Percentiles rank a stretch among this genome's conserved stretches.
These are phyloP conservation scores for Potamilus streckersoni DNA, from an alignment of 1,140 invertebrate species.

Conservation along the genomic window DNA sequence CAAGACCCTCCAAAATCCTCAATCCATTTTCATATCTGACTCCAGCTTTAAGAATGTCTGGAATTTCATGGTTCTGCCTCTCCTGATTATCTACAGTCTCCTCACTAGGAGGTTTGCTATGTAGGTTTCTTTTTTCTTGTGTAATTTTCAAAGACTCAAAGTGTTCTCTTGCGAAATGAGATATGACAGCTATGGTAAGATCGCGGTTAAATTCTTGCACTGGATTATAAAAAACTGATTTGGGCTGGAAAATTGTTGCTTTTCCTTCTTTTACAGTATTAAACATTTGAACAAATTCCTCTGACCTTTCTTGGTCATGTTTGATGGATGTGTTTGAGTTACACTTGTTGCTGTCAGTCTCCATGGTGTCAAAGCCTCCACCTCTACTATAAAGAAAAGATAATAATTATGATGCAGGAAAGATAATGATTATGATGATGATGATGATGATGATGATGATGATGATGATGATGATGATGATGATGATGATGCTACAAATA, in stretches of 20 bases:
- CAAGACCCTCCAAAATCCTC: conserved; percentile 89
- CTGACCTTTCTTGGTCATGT: too few species aligned
- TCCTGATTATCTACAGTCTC: neutral
- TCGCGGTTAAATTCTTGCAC: conserved; percentile 98
- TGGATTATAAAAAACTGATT: conserved; percentile 93
- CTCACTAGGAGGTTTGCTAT: conserved; percentile 6
- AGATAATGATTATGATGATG: too few species aligned
- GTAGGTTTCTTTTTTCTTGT: conserved; percentile 16
- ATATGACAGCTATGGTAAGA: conserved; percentile 78
- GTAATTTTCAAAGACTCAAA: conserved; percentile 28
- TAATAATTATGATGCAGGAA: too few species aligned
- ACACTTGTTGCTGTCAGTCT: too few species aligned
- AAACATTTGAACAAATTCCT: conserved; percentile 5
- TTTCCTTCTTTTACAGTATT: conserved; percentile 76
- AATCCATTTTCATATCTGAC: conserved; percentile 46
- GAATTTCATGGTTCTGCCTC: neutral
- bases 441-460: neutral
- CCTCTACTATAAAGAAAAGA: too few species aligned
- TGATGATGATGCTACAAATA: neutral
- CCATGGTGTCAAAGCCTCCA: too few species aligned
- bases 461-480: too few species aligned
- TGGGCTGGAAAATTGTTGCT: conserved; percentile 77
- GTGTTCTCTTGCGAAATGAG: conserved; percentile 55
- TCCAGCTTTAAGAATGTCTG: conserved; percentile 17
- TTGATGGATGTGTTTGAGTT: too few species aligned